Conservation (phyloP, 2,113 vertebrate species). For the Camelus dromedarius region DNA sequence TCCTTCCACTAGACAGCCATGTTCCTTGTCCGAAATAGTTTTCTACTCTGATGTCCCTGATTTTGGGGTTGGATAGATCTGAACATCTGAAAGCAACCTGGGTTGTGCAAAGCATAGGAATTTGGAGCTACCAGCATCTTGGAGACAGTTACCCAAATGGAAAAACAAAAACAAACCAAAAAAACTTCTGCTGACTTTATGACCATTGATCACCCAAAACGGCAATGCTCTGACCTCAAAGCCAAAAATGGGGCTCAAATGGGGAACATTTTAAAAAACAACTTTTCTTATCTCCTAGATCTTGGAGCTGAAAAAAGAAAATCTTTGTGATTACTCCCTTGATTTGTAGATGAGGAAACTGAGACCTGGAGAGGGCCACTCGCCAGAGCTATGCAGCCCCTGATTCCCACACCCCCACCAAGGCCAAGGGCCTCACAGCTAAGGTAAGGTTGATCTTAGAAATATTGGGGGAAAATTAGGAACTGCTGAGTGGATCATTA, state of each 20-base stretch:
- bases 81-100: not conserved
- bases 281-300: not conserved
- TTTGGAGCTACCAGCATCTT: not conserved
- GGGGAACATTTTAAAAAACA: not conserved
- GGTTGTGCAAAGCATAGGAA: fast-evolving
- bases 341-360: not conserved
- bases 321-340: not conserved
- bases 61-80: not conserved
- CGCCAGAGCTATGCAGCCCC: not conserved
- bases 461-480: not conserved
- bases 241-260: not conserved
- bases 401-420: not conserved
- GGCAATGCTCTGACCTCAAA: not conserved
- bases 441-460: not conserved
- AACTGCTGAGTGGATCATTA: not conserved
- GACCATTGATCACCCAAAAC: fast-evolving
- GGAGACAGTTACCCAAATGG: not conserved
- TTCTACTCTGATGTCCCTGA: not conserved
- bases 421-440: not conserved
- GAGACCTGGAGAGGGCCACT: not conserved
- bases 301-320: not conserved
- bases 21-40: not conserved
- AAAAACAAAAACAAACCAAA: not conserved
- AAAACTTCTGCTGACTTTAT: not conserved
- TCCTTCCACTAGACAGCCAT: not conserved